A percentile compares a stretch with the other conserved stretches of the same genome.
Conservation (phyloP, 30 jellyfish, hydroid and myxozoan species). For the Hydractinia echinata region DNA sequence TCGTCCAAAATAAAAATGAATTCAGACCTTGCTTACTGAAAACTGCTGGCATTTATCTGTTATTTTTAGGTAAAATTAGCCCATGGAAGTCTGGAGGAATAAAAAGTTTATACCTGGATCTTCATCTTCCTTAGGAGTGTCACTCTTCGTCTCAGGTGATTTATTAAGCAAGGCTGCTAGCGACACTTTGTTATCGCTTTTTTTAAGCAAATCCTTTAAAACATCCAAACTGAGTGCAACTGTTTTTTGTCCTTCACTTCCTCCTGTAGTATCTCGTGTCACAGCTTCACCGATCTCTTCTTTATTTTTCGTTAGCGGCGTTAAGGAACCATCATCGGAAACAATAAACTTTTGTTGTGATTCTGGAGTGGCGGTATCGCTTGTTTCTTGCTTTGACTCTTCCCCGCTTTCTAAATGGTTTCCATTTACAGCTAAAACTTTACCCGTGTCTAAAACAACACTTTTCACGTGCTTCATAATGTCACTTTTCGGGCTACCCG, state of each 20-base stretch:
- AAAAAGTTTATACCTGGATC: constrained; percentile 75
- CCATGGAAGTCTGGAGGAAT: no score
- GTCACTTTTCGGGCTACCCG: constrained; percentile 53
- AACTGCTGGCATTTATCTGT: no score
- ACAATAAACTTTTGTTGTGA: constrained; percentile 40
- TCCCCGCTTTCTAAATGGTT: constrained; percentile 24
- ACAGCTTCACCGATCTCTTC: constrained; percentile 9
- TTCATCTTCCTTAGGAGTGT: constrained; percentile 66
- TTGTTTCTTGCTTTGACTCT: constrained; percentile 38
- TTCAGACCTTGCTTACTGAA: no score
- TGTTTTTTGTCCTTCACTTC: constrained; percentile 35
- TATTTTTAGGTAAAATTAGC: no score
- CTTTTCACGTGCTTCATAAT: constrained; percentile 79
- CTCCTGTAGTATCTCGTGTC: constrained; percentile 3
- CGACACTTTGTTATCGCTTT: constrained; percentile 73
- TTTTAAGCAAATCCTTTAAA: constrained; percentile 71
- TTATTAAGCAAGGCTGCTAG: constrained; percentile 69
- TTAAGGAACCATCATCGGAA: constrained; percentile 19
- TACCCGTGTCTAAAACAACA: constrained; percentile 77
- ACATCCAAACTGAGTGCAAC: constrained; percentile 74
- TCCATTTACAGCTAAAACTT: constrained; percentile 61
- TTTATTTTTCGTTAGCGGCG: not conserved
- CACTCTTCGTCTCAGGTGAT: constrained; percentile 50
- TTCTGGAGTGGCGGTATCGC: constrained; percentile 47
- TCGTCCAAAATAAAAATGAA: no score